Percentiles rank a stretch among this genome's conserved stretches.
phyloP scores from a whole-genome alignment of 2,797 vertebrate species.

The Microctenopoma steveboyesi region DNA sequence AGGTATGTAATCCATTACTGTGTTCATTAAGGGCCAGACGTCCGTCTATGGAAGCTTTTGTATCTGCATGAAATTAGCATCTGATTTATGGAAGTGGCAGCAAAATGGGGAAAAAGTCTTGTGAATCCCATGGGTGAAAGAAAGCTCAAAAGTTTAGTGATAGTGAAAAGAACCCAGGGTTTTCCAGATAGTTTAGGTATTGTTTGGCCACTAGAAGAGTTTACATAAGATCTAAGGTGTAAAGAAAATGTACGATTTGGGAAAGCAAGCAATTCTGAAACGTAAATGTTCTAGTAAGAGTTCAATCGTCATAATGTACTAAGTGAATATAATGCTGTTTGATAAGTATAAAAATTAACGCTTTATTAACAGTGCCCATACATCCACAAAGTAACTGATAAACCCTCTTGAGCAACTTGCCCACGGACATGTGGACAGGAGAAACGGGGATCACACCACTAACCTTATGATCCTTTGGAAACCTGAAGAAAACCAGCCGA shows the following conservation, averaged over 20 bases:
- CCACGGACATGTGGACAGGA: background rate
- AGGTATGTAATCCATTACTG: conserved; percentile 19
- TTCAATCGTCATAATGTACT: background rate
- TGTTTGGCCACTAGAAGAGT: too few species aligned
- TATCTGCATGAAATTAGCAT: conserved; percentile 48
- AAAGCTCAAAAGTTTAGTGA: background rate
- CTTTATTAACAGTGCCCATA: background rate
- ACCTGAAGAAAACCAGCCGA: background rate
- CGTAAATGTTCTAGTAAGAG: background rate
- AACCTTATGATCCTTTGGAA: background rate
- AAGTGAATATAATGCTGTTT: background rate
- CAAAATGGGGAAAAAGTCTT: background rate
- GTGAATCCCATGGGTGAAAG: conserved; percentile 3
- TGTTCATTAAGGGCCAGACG: conserved; percentile 14
- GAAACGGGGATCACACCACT: background rate
- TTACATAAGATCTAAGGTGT: too few species aligned
- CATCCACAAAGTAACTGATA: background rate
- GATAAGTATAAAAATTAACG: too few species aligned
- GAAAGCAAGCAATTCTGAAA: too few species aligned
- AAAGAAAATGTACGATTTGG: too few species aligned
- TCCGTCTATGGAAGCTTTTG: conserved; percentile 16
- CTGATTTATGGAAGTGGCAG: conserved; percentile 29
- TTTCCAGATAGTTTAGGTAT: too few species aligned
- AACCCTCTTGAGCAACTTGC: background rate
- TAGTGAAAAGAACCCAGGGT: background rate